Base-by-base conservation (phyloP, 2,888 invertebrate species). In the Epirrhoe tristata region DNA sequence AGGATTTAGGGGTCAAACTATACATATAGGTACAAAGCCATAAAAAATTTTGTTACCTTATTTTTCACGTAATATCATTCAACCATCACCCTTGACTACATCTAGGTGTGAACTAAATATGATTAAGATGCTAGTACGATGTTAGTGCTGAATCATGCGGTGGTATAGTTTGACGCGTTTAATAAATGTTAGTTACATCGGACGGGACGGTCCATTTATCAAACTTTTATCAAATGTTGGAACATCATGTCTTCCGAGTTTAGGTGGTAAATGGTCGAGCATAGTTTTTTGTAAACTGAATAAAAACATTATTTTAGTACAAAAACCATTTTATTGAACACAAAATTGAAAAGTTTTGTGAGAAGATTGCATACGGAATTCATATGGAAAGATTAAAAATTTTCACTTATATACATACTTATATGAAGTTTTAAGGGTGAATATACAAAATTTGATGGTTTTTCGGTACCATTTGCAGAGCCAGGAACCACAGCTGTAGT, bases 171-270 rank as follows among this genome's bases (percentile, higher is more conserved):
- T 7, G 14, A 34, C 32, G 39, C 39, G 12, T 58, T 66, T 58
- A n/a, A 54, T 61, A 66, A 54, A 66, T 66, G 66, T 58, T 50
- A 6, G 62, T 55, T 51, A 31, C 55, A 58, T 51, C 39, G 34
- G 31, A 67, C 24, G 58, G 70, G 63, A 67, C 66, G 70, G 31
- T 55, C n/a, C 63, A 61, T 72, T 57, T 69, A 58, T 69, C 67
- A 67, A 70, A 67, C 59, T 71, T 71, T 56, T 62, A 63, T 55
- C 39, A 52, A 43, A 50, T 52, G 34, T 61, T 57, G 52, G 16
- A 34, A 31, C 52, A 63, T 57, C 46, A 32, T 52, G 17, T 52
- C 51, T 59, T 59, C 43, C 39, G 24, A 16, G 8, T 16, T 24
- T 6, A 1, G 34, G 39, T 2, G 12, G 31, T 31, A 52, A 12